These are phyloP conservation scores for Montipora efflorescens DNA, from an alignment of 64 coral and sea anemone species.

Conservation along the genomic window DNA sequence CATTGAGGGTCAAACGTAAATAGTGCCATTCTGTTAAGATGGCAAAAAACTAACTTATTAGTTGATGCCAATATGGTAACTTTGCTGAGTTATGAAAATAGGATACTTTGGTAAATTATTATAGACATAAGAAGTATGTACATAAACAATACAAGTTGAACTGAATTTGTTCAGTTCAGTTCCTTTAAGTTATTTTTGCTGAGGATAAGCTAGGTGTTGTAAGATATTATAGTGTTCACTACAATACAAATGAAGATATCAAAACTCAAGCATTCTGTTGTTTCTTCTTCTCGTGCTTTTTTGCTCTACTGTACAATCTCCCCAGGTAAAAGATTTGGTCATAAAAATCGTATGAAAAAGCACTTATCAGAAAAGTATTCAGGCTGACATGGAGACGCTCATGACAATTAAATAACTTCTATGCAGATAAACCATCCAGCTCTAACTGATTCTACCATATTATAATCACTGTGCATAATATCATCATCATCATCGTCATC, in stretches of 20 bases:
- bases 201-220: background rate
- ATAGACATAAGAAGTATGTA: too few relatives aligned
- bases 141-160: background rate
- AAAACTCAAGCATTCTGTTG: background rate
- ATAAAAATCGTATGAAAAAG: too few relatives aligned
- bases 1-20: background rate
- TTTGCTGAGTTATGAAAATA: background rate
- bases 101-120: too few relatives aligned
- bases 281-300: background rate
- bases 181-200: slow-evolving; percentile 37
- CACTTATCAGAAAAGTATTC: too few relatives aligned
- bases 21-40: background rate
- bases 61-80: background rate
- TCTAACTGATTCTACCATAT: too few relatives aligned
- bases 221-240: background rate
- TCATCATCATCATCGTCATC: too few relatives aligned
- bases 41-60: background rate
- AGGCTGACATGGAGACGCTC: too few relatives aligned
- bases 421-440: too few relatives aligned
- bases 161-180: background rate
- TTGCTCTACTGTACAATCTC: too few relatives aligned
- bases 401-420: too few relatives aligned
- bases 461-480: too few relatives aligned
- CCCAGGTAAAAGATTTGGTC: too few relatives aligned
- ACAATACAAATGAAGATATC: background rate